Conservation (phyloP, 2,113 vertebrate genomes). For the Phyllopteryx taeniolatus region DNA sequence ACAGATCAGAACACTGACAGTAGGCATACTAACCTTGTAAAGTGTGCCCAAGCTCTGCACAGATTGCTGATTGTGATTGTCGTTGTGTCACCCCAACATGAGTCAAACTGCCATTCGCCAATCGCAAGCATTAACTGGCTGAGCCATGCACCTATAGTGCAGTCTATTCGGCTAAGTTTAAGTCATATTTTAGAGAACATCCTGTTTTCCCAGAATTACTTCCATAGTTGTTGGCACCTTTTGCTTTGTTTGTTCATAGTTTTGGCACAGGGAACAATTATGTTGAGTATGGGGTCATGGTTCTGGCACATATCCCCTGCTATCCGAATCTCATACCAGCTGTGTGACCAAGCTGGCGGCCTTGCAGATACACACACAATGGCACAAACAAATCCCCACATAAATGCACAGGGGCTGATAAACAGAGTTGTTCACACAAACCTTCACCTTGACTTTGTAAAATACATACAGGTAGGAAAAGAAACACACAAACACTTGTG, state of each 20-base stretch:
- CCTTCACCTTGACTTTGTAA: conserved; percentile 13
- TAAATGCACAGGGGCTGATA: conserved; percentile 10
- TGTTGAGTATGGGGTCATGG: conserved; percentile 1
- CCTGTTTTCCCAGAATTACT: not conserved
- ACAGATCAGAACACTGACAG: no score
- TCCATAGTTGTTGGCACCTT: not conserved
- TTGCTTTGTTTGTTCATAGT: not conserved
- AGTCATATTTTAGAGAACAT: not conserved
- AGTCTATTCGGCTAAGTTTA: not conserved
- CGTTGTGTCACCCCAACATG: no score
- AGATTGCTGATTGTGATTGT: no score
- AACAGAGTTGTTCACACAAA: conserved; percentile 18
- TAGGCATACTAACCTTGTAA: no score
- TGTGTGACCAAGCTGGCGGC: not conserved
- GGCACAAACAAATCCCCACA: conserved; percentile 4
- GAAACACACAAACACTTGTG: conserved; percentile 1
- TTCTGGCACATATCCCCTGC: not conserved
- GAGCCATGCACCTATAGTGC: not conserved
- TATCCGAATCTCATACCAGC: not conserved
- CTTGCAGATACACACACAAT: not conserved
- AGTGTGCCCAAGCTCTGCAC: no score
- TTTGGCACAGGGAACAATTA: not conserved
- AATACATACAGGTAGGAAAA: conserved; percentile 22
- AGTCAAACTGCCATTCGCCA: no score
- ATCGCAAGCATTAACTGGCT: no score